Evolutionary conservation across 2,888 invertebrate genomes (phyloP), one percentile per base, ranked within the genome.

Genomic region (Drosophila algonquin): DNA sequence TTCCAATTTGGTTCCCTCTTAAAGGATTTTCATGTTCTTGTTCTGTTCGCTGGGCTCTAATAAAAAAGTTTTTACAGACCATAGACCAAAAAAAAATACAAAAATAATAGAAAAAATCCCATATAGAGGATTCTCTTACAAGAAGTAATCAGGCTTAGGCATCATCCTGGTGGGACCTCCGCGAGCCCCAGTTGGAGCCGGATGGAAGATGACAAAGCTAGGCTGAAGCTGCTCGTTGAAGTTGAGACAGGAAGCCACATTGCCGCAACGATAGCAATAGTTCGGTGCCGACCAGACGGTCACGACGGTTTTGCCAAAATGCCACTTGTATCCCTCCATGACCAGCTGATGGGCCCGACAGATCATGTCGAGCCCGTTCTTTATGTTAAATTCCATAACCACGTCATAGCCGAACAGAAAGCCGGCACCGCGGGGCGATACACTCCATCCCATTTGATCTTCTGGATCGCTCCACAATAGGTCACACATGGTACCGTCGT

Each of bases 261-360:
- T 99, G 56, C 99, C 99, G 91, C 99, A 99, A 18, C 99, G 95
- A 92, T 99, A 99, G 93, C 99, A 99, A 93, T 99, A 99, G 93
- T 99, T 99, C 7, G 99, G 99, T 2, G 99, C 99, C 14, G 99
- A 98, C 98, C 99, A 99, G 4, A 99, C 98, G 0, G 99, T 99
- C 47, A 99, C 98, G 82, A 99, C 93, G 92, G 97, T 96, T 82
- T 98, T 96, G 89, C 98, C 96, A 93, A 99, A 99, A 97, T 99
- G 98, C 92, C 98, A 99, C 93, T 98, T 99, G 93, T 95, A 93
- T 95, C 98, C 98, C 95, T 99, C 99, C 93, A 99, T 97, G 18
- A 99, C 99, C 90, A 99, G 94, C 92, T 99, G 99, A 94, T 99
- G 99, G 48, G 99, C 99, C 89, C 99, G 94, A 92, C 99, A 99